These are phyloP conservation scores for Dryobotodes eremita DNA, from an alignment of 2,888 invertebrate species.

Conservation along the genomic window DNA sequence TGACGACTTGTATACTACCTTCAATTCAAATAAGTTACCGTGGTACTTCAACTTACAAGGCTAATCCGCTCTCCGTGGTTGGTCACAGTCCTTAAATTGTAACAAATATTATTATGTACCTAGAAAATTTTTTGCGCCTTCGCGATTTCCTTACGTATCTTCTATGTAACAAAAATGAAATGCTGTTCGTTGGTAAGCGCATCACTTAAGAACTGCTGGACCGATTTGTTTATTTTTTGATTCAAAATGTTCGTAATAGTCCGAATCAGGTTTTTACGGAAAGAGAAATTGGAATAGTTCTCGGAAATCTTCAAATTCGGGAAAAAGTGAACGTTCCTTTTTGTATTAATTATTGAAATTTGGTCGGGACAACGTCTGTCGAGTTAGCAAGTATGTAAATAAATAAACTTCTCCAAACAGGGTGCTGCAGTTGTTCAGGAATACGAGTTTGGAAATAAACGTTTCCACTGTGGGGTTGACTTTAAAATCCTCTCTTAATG, in stretches of 20 bases:
- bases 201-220: not conserved
- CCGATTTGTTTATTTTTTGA: not conserved
- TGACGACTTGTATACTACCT: constrained; percentile 60
- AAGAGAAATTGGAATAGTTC: not conserved
- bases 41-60: constrained; percentile 70
- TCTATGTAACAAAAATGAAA: not conserved
- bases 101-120: not conserved
- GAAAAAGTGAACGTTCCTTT: no score
- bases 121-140: no score
- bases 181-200: not conserved
- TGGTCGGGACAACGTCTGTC: not conserved
- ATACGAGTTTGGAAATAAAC: not conserved
- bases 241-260: not conserved
- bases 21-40: constrained; percentile 67
- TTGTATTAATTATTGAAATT: no score
- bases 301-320: no score
- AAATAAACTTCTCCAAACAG: not conserved
- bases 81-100: constrained; percentile 27
- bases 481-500: not conserved
- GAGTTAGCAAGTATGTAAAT: not conserved
- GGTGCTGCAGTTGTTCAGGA: not conserved
- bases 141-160: not conserved
- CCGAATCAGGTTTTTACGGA: not conserved
- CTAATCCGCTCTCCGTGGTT: constrained; percentile 74
- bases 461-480: not conserved